Evolutionary conservation across 2,113 vertebrate species (phyloP).

Genomic region (Asarcornis scutulata): DNA sequence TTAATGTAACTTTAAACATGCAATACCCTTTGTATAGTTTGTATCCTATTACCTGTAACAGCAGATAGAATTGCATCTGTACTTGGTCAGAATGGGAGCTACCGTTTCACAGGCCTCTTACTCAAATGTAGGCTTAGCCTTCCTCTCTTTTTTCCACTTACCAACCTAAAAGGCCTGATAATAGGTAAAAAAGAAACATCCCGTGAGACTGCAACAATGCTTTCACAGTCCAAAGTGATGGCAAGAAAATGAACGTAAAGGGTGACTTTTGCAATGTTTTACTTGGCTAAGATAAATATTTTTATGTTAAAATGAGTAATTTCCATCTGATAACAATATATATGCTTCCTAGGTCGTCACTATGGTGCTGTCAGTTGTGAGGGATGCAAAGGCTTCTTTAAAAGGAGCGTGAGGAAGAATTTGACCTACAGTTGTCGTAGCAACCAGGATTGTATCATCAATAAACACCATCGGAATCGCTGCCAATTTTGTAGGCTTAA

Average conservation of each 20-base stretch:
- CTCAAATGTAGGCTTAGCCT: background rate
- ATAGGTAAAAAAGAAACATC: background rate
- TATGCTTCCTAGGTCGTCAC: slow-evolving; percentile 86
- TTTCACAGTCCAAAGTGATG: background rate
- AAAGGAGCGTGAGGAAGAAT: slow-evolving; percentile 96
- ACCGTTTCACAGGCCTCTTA: background rate
- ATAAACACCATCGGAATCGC: slow-evolving; percentile 98
- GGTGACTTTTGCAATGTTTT: background rate
- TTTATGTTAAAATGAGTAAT: background rate
- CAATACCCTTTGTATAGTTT: background rate
- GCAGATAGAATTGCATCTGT: background rate
- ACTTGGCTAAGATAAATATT: background rate
- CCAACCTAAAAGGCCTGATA: background rate
- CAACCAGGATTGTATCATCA: slow-evolving; percentile 97
- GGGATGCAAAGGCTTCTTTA: slow-evolving; percentile 99
- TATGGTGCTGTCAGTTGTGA: slow-evolving; percentile 99
- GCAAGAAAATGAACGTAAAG: background rate
- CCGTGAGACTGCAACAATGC: background rate
- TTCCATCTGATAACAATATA: background rate
- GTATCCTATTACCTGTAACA: background rate
- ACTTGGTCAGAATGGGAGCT: background rate
- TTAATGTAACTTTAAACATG: background rate
- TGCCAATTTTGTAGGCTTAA: slow-evolving; percentile 97
- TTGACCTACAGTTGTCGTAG: slow-evolving; percentile 98
- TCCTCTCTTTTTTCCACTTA: background rate